Base-by-base conservation (phyloP, 2,113 vertebrate species). In the Nestor notabilis region DNA sequence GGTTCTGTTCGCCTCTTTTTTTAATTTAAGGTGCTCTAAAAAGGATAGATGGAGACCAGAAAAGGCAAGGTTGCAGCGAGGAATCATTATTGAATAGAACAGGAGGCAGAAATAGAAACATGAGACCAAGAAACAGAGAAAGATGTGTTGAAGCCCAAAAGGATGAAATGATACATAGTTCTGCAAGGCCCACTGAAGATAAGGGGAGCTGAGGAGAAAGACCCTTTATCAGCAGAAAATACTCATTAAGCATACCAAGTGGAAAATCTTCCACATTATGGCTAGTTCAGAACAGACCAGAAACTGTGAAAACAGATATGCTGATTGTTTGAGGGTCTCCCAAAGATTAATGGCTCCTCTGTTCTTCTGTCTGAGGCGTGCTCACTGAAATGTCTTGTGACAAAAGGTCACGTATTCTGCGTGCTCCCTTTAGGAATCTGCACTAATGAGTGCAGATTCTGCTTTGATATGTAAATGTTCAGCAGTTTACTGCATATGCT, bases 321-420 rank as follows among this genome's bases (percentile, higher is more conserved):
- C 13, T 79, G 75, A 96, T 96, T 94, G 94, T 97, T 83, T 5
- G 1, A 81, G 83, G 86, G 63, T 87, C 96, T 96, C 87, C 50
- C 66, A 46, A 93, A 97, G 95, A 96, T 88, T 97, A 97, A 97
- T 97, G 89, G 95, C 66, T 79, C 87, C 84, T 93, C 95, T 97
- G 90, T 96, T 96, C 77, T 95, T 93, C 90, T 33, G 77, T 91
- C 64, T 77, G 60, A 87, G 84, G 94, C 75, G 92, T 56, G 89
- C n/a, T 87, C 39, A 27, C 60, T 16, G 35, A 94, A 96, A 95
- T 37, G 87, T 72, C 83, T 92, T 69, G 74, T 61, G 49, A 76
- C 86, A 81, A 93, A 89, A 94, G 95, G 90, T 95, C 90, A 91
- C 16, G 46, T 85, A 95, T 61, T 61, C 31, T 9, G 3, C 60